Evolutionary conservation across 2,113 vertebrate genomes (phyloP).

Genomic region (Phainopepla nitens): DNA sequence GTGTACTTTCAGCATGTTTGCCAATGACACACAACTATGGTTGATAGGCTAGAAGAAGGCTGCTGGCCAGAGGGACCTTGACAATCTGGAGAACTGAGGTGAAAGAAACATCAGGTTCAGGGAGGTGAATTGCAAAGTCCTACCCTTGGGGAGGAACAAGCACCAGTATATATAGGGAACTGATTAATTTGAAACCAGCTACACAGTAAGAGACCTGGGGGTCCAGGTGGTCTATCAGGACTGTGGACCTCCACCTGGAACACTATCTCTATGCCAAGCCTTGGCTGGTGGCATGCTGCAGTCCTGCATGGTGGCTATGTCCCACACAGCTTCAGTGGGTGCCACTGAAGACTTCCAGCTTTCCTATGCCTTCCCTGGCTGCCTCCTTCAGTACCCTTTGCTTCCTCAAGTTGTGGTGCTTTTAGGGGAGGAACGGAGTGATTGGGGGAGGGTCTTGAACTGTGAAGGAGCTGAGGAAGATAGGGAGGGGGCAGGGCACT

Average conservation of each 20-base stretch:
- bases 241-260: not conserved
- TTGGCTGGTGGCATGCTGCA: rapidly evolving
- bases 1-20: not conserved
- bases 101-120: not conserved
- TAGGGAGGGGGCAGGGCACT: rapidly evolving
- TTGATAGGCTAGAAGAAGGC: not conserved
- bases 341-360: too few relatives aligned
- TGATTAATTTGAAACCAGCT: not conserved
- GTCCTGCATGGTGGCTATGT: rapidly evolving
- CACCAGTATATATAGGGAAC: too few relatives aligned
- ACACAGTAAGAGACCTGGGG: not conserved
- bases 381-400: not conserved
- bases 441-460: rapidly evolving
- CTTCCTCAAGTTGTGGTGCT: rapidly evolving
- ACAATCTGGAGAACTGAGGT: not conserved
- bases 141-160: not conserved
- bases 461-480: not conserved
- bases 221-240: rapidly evolving
- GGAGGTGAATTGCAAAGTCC: not conserved
- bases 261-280: not conserved
- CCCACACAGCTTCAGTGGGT: not conserved
- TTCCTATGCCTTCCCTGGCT: not conserved
- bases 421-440: rapidly evolving
- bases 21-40: not conserved
- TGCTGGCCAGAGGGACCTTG: not conserved